Percentiles rank a stretch among this genome's conserved stretches.
These are phyloP conservation scores for Linepithema humile DNA, from an alignment of 1,140 invertebrate species.

Conservation along the genomic window DNA sequence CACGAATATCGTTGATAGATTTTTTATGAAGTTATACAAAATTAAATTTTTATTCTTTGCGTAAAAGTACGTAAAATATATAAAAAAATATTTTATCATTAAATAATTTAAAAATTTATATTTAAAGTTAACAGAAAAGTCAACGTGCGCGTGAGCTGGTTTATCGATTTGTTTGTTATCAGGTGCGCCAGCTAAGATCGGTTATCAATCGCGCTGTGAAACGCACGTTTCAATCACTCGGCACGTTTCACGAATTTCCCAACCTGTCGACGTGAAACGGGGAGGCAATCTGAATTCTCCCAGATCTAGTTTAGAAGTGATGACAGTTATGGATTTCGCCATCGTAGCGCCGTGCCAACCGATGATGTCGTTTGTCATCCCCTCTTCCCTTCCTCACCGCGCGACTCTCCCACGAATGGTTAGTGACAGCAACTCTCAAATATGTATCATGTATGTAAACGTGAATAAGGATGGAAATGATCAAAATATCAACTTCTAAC, in stretches of 20 bases:
- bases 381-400: conserved; percentile 54
- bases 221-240: conserved; percentile 66
- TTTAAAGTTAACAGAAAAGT: not conserved
- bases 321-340: conserved; percentile 79
- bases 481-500: not conserved
- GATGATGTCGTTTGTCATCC: conserved; percentile 76
- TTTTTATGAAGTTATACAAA: not conserved
- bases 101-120: not conserved
- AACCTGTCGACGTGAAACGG: conserved; percentile 66
- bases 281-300: conserved; percentile 70
- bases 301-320: conserved; percentile 78
- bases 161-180: conserved; percentile 24
- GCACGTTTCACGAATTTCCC: conserved; percentile 65
- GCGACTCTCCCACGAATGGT: conserved; percentile 18
- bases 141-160: not conserved
- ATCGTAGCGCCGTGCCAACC: conserved; percentile 71
- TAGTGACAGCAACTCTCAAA: conserved; percentile 46
- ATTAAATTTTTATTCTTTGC: not conserved
- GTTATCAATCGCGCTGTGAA: conserved; percentile 47
- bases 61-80: not conserved
- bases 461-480: not conserved
- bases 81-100: not conserved
- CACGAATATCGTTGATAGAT: not conserved
- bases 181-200: conserved; percentile 4
- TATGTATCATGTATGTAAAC: conserved; percentile 59